Base-by-base conservation (phyloP, 2,113 vertebrate species). In the Erpornis zantholeuca region DNA sequence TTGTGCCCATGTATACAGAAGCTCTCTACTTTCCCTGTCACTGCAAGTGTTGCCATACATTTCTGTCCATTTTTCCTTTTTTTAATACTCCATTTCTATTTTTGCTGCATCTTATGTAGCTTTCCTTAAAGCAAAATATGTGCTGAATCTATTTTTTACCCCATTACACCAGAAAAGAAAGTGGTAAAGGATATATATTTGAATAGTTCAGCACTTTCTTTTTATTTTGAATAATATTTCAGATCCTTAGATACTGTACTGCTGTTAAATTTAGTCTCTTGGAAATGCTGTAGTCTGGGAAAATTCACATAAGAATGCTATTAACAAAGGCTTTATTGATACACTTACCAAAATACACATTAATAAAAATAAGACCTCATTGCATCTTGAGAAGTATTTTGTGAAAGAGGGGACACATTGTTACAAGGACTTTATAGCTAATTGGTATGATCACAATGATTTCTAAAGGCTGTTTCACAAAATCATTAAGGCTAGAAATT, bases 401-500 rank as follows among this genome's bases (percentile, higher is more conserved):
- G 49, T 91, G 59, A 87, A 88, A 92, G 81, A 94, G 17, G 52
- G 38, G 38, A 21, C 49, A 90, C 80, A 79, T 76, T 68, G 81
- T 87, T 82, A 79, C 61, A 93, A 95, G 63, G 91, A 91, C 88
- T 93, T 95, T 76, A 89, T 76, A 89, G 60, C 73, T 96, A 96
- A 95, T 96, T 96, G 84, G 88, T 94, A 96, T 97, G 94, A 96
- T 93, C 92, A 84, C 73, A 91, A 90, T 89, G 84, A 93, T 96
- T 95, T 95, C 91, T 95, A 94, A 96, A 95, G 91, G 83, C 96
- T 90, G 77, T 52, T 96, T 84, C 91, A 82, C 88, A 94, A 94
- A 97, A 97, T 96, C 95, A 94, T 97, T 96, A 97, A 88, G 72
- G 59, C 77, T 91, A 93, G 88, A 96, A 95, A 96, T 97, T 97